Conservation (phyloP, 64 coral and sea anemone genomes). For the Montipora sp. region DNA sequence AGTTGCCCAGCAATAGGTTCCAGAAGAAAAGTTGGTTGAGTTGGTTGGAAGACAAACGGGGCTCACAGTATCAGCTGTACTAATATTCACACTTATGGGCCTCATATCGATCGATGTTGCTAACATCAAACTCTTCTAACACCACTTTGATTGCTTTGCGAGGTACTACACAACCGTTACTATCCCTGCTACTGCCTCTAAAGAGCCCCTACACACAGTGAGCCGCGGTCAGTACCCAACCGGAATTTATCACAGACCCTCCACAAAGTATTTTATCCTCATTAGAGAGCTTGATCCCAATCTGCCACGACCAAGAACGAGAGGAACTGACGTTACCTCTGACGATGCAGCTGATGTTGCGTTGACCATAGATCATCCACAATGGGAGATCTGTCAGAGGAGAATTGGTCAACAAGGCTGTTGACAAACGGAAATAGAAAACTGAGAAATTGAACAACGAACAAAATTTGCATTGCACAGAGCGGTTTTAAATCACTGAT, state of each 20-base stretch:
- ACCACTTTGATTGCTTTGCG: conserved; percentile 41
- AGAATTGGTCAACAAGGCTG: too few relatives aligned
- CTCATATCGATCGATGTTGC: conserved; percentile 72
- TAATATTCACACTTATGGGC: conserved; percentile 57
- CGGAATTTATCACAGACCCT: conserved; percentile 62
- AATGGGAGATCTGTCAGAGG: background rate
- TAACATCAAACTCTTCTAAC: conserved; percentile 79
- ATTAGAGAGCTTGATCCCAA: conserved; percentile 63
- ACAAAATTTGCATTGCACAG: too few relatives aligned
- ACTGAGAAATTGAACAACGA: too few relatives aligned
- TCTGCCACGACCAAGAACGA: conserved; percentile 84
- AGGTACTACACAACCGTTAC: conserved; percentile 67
- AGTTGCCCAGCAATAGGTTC: conserved; percentile 43
- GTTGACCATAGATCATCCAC: conserved; percentile 42
- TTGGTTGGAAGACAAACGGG: conserved; percentile 48
- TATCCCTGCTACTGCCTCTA: background rate
- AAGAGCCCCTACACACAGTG: conserved; percentile 72
- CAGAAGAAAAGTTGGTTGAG: conserved; percentile 24
- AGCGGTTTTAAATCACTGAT: too few relatives aligned
- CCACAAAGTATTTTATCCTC: conserved; percentile 60
- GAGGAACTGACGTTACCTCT: conserved; percentile 53
- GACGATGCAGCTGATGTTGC: conserved; percentile 57
- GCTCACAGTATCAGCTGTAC: conserved; percentile 25
- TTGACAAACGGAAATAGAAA: too few relatives aligned
- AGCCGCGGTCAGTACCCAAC: conserved; percentile 81